Evolutionary conservation across 2,797 vertebrate genomes (phyloP).

Genomic region (Hydrophis major): DNA sequence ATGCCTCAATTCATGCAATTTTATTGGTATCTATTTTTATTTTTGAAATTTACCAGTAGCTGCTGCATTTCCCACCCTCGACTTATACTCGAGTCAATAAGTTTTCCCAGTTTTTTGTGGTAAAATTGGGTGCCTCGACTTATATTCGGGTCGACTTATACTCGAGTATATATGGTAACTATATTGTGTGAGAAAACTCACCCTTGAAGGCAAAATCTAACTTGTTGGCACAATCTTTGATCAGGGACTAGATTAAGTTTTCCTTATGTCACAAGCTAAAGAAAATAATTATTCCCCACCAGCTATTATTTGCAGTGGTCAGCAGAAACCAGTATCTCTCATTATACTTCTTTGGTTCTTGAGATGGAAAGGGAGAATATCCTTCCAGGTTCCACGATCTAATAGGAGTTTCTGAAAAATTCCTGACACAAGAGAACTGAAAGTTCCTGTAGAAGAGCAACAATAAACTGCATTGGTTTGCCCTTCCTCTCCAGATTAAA

Average conservation of each 20-base stretch:
- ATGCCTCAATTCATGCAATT: no score
- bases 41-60: no score
- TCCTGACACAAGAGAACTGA: conserved; percentile 22
- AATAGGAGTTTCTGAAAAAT: not conserved
- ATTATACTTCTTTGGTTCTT: not conserved
- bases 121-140: no score
- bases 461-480: not conserved
- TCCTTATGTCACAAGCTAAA: not conserved
- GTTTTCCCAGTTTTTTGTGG: no score
- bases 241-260: not conserved
- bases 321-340: not conserved
- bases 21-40: no score
- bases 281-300: not conserved
- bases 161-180: no score
- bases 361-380: not conserved
- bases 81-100: no score
- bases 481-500: not conserved
- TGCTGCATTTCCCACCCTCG: no score
- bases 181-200: not conserved
- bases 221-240: not conserved
- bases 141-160: no score
- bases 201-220: not conserved
- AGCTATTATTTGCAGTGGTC: not conserved
- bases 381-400: not conserved
- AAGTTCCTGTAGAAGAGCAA: not conserved